Evolutionary conservation across 2,797 vertebrate genomes (phyloP).

Genomic region (Oryzias dopingdopingensis): DNA sequence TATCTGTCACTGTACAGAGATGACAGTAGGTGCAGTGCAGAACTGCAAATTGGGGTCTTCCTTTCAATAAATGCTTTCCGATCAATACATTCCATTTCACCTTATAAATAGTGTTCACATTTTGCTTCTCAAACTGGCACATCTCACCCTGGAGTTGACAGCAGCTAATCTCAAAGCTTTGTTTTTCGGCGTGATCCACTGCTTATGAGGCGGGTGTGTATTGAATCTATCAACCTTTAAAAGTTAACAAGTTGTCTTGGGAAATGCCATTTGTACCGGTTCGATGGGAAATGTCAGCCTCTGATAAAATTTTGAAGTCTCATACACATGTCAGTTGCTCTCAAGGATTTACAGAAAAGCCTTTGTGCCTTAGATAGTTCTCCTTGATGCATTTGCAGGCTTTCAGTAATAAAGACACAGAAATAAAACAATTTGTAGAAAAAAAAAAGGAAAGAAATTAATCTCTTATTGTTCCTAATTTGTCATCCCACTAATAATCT

Average conservation of each 20-base stretch:
- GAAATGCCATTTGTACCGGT: slow-evolving; percentile 85
- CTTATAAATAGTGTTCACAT: slow-evolving; percentile 60
- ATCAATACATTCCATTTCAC: slow-evolving; percentile 69
- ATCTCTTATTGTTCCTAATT: slow-evolving; percentile 23
- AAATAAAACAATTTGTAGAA: slow-evolving; percentile 11
- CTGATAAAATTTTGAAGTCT: slow-evolving; percentile 73
- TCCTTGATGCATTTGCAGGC: slow-evolving; percentile 17
- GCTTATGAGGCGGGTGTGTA: slow-evolving; percentile 69
- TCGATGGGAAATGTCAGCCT: slow-evolving; percentile 85
- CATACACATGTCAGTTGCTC: slow-evolving; percentile 66
- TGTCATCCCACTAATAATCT: slow-evolving; percentile 35
- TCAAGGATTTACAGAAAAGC: slow-evolving; percentile 49
- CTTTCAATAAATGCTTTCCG: slow-evolving; percentile 56
- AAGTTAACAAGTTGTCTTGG: slow-evolving; percentile 89
- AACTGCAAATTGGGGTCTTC: slow-evolving; percentile 50
- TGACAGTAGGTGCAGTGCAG: slow-evolving; percentile 6
- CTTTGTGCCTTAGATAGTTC: slow-evolving; percentile 42
- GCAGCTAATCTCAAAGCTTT: slow-evolving; percentile 78
- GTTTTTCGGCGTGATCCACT: slow-evolving; percentile 76
- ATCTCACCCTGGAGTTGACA: slow-evolving; percentile 75
- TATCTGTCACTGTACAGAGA: slow-evolving; percentile 26
- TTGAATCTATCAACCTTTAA: slow-evolving; percentile 85
- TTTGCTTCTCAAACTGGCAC: slow-evolving; percentile 60
- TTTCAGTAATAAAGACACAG: slow-evolving; percentile 22
- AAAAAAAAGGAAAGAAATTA: slow-evolving; percentile 14